Conservation (phyloP, 2,888 invertebrate species). For the Choreutis nemorana region DNA sequence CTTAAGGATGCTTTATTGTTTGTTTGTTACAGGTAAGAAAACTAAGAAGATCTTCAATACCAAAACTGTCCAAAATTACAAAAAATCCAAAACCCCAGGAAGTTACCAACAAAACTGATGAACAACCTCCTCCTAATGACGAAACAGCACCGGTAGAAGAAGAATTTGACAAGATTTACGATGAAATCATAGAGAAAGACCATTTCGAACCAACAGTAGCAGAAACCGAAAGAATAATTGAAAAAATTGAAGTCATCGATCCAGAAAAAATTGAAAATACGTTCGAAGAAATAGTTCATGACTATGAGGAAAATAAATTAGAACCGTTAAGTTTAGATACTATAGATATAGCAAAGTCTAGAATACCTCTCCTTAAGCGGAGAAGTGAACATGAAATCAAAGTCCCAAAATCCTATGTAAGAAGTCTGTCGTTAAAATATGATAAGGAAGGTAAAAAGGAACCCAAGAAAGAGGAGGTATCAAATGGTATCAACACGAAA, state of each 20-base stretch:
- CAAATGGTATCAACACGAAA: too few relatives aligned
- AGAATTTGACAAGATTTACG: constrained; percentile 49
- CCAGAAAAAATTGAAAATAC: constrained; percentile 34
- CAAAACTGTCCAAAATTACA: constrained; percentile 15
- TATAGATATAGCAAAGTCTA: constrained; percentile 20
- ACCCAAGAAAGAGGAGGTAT: too few relatives aligned
- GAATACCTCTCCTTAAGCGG: constrained; percentile 35
- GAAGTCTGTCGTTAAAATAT: too few relatives aligned
- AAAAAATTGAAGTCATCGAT: constrained; percentile 29
- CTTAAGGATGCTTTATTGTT: too few relatives aligned
- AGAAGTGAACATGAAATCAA: constrained; percentile 29
- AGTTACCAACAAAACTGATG: constrained; percentile 4
- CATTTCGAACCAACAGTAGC: constrained; percentile 9
- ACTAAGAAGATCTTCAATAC: constrained; percentile 21
- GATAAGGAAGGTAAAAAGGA: too few relatives aligned
- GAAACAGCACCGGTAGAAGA: constrained; percentile 23
- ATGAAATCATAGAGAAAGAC: constrained; percentile 27
- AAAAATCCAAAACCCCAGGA: constrained; percentile 3
- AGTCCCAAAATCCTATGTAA: constrained; percentile 10
- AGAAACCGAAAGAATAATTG: constrained; percentile 17
- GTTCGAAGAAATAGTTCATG: constrained; percentile 50
- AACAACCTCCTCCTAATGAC: constrained; percentile 3
- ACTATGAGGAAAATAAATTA: constrained; percentile 33
- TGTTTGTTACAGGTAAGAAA: constrained; percentile 10
- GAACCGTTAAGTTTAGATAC: constrained; percentile 16